Evolutionary conservation across 2,888 invertebrate species (phyloP).

Genomic region (Pedicia rivosa): DNA sequence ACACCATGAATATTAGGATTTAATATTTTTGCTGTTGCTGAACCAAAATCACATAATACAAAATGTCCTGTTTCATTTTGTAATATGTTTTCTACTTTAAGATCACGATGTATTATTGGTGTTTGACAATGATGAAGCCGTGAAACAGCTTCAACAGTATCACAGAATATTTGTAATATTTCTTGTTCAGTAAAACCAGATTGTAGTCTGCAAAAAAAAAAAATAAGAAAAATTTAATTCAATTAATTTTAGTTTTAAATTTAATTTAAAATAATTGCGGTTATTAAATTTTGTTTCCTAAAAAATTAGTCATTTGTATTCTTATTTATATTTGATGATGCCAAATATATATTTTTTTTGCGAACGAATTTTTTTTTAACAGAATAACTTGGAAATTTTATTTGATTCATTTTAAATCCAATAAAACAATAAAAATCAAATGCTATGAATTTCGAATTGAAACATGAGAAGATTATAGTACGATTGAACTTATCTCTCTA

Average conservation of each 20-base stretch:
- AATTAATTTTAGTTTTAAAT: no score
- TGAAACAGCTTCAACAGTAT: slow-evolving; percentile 81
- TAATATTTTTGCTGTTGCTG: slow-evolving; percentile 68
- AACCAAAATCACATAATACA: slow-evolving; percentile 87
- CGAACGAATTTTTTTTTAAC: no score
- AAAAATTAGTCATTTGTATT: not conserved
- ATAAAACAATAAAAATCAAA: no score
- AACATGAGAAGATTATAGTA: no score
- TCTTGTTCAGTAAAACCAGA: slow-evolving; percentile 57
- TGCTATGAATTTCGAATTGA: no score
- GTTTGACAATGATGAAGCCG: slow-evolving; percentile 83
- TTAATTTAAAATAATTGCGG: no score
- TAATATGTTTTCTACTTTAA: slow-evolving; percentile 84
- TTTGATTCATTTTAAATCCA: no score
- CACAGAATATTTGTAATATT: slow-evolving; percentile 77
- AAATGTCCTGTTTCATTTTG: slow-evolving; percentile 63
- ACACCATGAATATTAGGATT: slow-evolving; percentile 52
- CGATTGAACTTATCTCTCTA: no score
- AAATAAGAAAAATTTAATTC: not conserved
- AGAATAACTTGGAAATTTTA: no score
- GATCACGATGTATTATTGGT: slow-evolving; percentile 81
- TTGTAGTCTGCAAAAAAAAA: slow-evolving; percentile 35
- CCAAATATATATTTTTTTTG: no score
- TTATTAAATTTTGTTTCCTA: not conserved
- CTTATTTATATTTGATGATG: not conserved